Conservation (phyloP, 1,140 invertebrate species). For the Zaprionus davidi region DNA sequence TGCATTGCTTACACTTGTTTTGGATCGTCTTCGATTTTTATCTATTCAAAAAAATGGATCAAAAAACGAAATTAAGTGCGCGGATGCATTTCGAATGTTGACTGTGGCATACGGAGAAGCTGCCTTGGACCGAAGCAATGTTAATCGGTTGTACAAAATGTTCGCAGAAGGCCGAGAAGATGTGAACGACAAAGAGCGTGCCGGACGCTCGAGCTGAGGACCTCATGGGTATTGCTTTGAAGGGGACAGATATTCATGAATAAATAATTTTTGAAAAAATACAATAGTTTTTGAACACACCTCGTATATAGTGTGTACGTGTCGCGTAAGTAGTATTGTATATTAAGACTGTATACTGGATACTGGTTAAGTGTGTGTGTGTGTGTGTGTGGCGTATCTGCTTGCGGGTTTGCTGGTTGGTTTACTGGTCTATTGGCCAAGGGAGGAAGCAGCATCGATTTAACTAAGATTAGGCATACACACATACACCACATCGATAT, state of each 20-base stretch:
- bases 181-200: no score
- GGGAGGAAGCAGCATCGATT: slow-evolving; percentile 6
- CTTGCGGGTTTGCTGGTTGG: not conserved
- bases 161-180: no score
- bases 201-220: no score
- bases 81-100: slow-evolving; percentile 24
- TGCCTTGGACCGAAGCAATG: slow-evolving; percentile 8
- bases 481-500: slow-evolving; percentile 1
- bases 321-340: not conserved
- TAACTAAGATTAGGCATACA: slow-evolving; percentile 4
- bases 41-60: slow-evolving; percentile 32
- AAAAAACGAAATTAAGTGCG: slow-evolving; percentile 37
- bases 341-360: not conserved
- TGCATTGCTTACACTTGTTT: not conserved
- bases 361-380: not conserved
- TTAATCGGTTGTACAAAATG: slow-evolving; percentile 32
- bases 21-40: slow-evolving; percentile 13
- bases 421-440: not conserved
- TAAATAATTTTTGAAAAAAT: no score
- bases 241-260: no score
- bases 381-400: not conserved
- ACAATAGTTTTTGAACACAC: no score
- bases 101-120: slow-evolving; percentile 20
- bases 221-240: no score
- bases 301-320: not conserved